Base-by-base conservation (phyloP, 1,140 invertebrate species). In the Lamellibrachia luymesi region DNA sequence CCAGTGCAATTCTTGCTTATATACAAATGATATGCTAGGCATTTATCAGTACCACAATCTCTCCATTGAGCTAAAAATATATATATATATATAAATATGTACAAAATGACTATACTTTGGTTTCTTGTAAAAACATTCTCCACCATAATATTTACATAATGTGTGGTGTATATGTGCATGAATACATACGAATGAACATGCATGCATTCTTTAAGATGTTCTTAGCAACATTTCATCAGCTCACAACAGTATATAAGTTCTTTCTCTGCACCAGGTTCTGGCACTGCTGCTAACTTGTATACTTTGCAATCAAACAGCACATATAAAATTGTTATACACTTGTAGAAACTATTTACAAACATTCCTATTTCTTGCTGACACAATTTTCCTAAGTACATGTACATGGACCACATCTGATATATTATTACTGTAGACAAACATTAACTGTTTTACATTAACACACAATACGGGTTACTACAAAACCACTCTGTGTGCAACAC, bases 41-140 rank as follows among this genome's bases (percentile, higher is more conserved):
- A 80, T 80, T 80, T 80, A 80, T 80, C 64, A 80, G 17, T 80
- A 80, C 64, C 6, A 17, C 17, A 8, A 17, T 80, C 64, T 80
- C 8, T 80, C 25, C 64, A 80, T 80, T 80, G 64, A 80, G 64
- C 64, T 80, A 80, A 80, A 80, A 80, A 80, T 80, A 80, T 80
- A 80, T 10, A 80, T 17, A 80, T 80, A 80, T 80, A 80, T 80
- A 80, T 80, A 80, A 80, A 80, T 80, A 80, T 80, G 64, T 80
- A 80, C 64, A 80, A 80, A 80, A 80, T 80, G 64, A 80, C 64
- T 80, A 80, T 80, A 80, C 64, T 80, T 80, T 80, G 64, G 64
- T 22, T 80, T 80, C 38, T 80, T 80, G 64, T 80, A 80, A 80
- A 56, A 80, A 80, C 64, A 80, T 80, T 80, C 5, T 80, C 64